These are phyloP conservation scores for Bellardia bayeri DNA, from an alignment of 2,888 invertebrate species.

Conservation along the genomic window DNA sequence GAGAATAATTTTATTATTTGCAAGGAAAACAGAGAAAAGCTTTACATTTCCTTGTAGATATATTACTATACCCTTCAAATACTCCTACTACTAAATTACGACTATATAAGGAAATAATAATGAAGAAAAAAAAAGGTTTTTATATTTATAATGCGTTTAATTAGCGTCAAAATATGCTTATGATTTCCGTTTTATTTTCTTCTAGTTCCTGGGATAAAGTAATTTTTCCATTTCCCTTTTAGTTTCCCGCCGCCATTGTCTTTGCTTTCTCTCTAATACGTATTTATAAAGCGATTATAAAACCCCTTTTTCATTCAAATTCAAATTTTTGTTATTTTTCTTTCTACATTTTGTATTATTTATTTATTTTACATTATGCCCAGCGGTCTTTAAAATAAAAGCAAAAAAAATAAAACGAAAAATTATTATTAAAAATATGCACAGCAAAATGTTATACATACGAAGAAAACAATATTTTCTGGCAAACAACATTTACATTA, in stretches of 20 bases:
- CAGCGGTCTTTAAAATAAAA: constrained; percentile 25
- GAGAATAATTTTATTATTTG: constrained; percentile 17
- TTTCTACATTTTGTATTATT: not conserved
- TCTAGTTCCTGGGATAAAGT: constrained; percentile 19
- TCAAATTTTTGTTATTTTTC: constrained; percentile 3
- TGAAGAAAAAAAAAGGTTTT: not conserved
- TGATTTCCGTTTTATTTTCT: constrained; percentile 54
- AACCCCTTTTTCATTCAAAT: constrained; percentile 42
- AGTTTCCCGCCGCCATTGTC: not conserved
- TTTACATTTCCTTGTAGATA: not conserved
- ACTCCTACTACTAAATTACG: not conserved
- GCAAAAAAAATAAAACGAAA: not conserved
- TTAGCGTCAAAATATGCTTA: constrained; percentile 65
- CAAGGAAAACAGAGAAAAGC: not conserved
- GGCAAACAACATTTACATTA: constrained; percentile 10
- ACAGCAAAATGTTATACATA: not conserved
- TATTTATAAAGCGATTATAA: constrained; percentile 49
- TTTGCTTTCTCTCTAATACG: not conserved
- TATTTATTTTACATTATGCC: constrained; percentile 37
- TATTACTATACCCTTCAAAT: not conserved
- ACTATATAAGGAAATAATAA: not conserved
- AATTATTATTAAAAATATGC: constrained; percentile 2
- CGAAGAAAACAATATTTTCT: not conserved
- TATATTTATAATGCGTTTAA: constrained; percentile 52
- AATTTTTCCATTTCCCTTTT: constrained; percentile 3